These are phyloP conservation scores for Danaus melanippus DNA, from an alignment of 1,140 invertebrate genomes.

Conservation along the genomic window DNA sequence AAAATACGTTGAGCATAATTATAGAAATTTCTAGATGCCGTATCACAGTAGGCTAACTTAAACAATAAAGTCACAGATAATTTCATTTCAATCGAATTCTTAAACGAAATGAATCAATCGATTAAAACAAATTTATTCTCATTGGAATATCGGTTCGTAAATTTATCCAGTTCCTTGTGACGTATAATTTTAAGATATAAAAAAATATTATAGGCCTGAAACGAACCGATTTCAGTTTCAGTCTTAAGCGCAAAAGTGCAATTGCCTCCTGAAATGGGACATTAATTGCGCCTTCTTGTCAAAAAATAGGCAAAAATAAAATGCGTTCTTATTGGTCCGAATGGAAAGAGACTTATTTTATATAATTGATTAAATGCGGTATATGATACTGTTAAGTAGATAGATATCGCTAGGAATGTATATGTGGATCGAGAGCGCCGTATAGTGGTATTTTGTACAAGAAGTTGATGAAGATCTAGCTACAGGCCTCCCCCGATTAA, in stretches of 20 bases:
- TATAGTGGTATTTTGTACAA: not conserved
- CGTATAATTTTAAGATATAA: slow-evolving; percentile 22
- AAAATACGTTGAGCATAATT: slow-evolving; percentile 57
- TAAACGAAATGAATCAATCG: slow-evolving; percentile 12
- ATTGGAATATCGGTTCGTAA: slow-evolving; percentile 2
- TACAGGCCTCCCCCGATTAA: slow-evolving; percentile 7
- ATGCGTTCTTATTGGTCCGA: slow-evolving; percentile 40
- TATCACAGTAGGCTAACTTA: slow-evolving; percentile 66
- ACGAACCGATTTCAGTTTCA: slow-evolving; percentile 26
- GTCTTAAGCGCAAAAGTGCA: slow-evolving; percentile 29
- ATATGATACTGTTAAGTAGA: slow-evolving; percentile 24
- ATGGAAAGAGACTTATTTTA: slow-evolving; percentile 18
- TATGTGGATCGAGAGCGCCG: slow-evolving; percentile 12
- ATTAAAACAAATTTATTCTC: slow-evolving; percentile 12
- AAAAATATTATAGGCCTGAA: slow-evolving; percentile 36
- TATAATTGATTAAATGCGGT: slow-evolving; percentile 24
- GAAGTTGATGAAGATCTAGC: not conserved
- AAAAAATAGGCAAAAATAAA: slow-evolving; percentile 16
- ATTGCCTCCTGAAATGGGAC: slow-evolving; percentile 8
- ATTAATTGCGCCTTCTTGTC: slow-evolving; percentile 5
- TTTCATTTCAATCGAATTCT: slow-evolving; percentile 7
- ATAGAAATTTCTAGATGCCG: slow-evolving; percentile 48
- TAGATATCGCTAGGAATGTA: slow-evolving; percentile 25
- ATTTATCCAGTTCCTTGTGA: slow-evolving; percentile 21
- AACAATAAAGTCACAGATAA: slow-evolving; percentile 32